Percentiles rank a stretch among this genome's conserved stretches.
phyloP scores from a whole-genome alignment of 2,888 invertebrate genomes.

The Caenorhabditis sp. region DNA sequence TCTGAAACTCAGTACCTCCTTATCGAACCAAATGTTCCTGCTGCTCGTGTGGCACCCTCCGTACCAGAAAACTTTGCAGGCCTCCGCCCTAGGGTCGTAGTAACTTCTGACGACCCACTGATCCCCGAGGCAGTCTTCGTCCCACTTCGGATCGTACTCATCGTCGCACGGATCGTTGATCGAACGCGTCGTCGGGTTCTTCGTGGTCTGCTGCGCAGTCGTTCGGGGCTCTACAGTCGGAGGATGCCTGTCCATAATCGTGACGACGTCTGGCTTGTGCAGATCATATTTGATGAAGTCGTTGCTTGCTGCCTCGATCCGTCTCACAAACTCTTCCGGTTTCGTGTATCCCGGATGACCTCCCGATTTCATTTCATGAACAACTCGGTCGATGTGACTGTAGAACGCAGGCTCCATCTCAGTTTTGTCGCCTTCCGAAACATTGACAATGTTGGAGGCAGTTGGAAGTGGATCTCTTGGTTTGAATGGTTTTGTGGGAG shows the following conservation, averaged over 20 bases:
- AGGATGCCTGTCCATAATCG: constrained; percentile 33
- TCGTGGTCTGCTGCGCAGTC: background rate
- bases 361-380: constrained; percentile 48
- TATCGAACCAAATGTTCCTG: constrained; percentile 65
- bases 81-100: constrained; percentile 31
- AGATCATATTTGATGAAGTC: constrained; percentile 50
- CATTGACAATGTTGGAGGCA: constrained; percentile 39
- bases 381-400: constrained; percentile 52
- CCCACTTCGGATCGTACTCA: constrained; percentile 66
- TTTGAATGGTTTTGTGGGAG: background rate
- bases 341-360: constrained; percentile 44
- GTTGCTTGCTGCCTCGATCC: constrained; percentile 49
- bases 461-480: constrained; percentile 5
- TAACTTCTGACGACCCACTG: constrained; percentile 59
- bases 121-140: constrained; percentile 64
- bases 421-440: constrained; percentile 41
- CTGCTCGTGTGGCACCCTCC: constrained; percentile 67
- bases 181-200: constrained; percentile 21
- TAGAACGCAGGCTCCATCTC: constrained; percentile 49
- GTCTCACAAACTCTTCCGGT: constrained; percentile 52
- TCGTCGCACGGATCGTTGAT: constrained; percentile 64
- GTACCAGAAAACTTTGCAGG: constrained; percentile 67
- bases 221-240: constrained; percentile 18
- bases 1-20: too few relatives aligned
- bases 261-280: constrained; percentile 39